A percentile compares a stretch with the other conserved stretches of the same genome.
phyloP scores from a whole-genome alignment of 1,140 invertebrate species.

The Cataglyphis hispanica region DNA sequence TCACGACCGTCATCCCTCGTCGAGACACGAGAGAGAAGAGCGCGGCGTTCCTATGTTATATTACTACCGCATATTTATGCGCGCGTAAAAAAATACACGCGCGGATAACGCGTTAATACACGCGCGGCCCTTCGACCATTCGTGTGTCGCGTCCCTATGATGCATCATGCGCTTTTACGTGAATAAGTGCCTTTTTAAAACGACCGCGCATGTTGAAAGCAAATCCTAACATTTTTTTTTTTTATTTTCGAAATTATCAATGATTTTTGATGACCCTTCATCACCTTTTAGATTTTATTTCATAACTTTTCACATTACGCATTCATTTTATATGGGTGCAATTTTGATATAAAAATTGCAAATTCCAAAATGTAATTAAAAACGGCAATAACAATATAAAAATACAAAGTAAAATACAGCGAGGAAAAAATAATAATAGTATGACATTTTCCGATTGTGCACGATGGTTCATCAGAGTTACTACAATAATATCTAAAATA shows the following conservation, averaged over 20 bases:
- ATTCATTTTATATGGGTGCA: background rate
- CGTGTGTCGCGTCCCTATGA: constrained; percentile 18
- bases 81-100: constrained; percentile 68
- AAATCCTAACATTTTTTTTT: constrained; percentile 29
- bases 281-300: constrained; percentile 35
- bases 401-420: constrained; percentile 25
- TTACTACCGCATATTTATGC: constrained; percentile 71
- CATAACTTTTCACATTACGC: constrained; percentile 19
- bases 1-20: constrained; percentile 36
- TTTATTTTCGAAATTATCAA: constrained; percentile 42
- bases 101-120: constrained; percentile 66
- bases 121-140: constrained; percentile 23
- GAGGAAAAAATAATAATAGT: constrained; percentile 15
- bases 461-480: background rate
- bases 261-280: constrained; percentile 48
- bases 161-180: constrained; percentile 63
- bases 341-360: constrained; percentile 36
- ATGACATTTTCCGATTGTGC: background rate
- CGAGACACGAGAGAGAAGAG: background rate
- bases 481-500: background rate
- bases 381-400: constrained; percentile 21
- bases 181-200: constrained; percentile 53
- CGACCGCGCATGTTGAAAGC: constrained; percentile 35
- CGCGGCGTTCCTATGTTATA: constrained; percentile 57
- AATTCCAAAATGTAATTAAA: constrained; percentile 49